Evolutionary conservation across 2,113 vertebrate species (phyloP).

Genomic region (Emydocephalus ijimae): DNA sequence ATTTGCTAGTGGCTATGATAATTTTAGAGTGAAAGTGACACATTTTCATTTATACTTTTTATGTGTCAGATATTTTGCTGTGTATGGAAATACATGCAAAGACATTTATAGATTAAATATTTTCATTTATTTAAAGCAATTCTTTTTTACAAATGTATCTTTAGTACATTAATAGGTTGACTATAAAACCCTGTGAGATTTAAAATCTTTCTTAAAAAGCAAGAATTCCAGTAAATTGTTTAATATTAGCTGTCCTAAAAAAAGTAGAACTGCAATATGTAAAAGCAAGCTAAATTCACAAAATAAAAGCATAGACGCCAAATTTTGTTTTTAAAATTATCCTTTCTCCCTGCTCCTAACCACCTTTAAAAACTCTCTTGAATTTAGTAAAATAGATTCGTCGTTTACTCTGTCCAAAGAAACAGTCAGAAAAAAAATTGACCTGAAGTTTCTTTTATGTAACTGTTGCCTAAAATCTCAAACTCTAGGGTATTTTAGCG

Average conservation of each 20-base stretch:
- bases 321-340: background rate
- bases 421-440: background rate
- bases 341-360: background rate
- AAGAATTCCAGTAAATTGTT: background rate
- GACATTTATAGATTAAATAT: background rate
- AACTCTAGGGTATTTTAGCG: background rate
- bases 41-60: conserved; percentile 42
- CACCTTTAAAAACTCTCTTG: background rate
- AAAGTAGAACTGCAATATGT: background rate
- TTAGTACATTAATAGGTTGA: background rate
- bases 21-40: conserved; percentile 36
- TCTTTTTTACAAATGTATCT: background rate
- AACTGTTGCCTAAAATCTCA: background rate
- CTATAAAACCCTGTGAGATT: background rate
- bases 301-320: background rate
- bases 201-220: background rate
- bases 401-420: background rate
- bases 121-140: background rate
- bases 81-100: background rate
- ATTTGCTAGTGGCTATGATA: conserved; percentile 44
- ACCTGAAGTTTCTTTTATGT: background rate
- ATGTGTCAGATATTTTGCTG: background rate
- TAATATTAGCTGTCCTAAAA: background rate
- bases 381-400: background rate
- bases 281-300: background rate